Evolutionary conservation across 2,888 invertebrate species (phyloP).

Genomic region (Dendrolimus houi): DNA sequence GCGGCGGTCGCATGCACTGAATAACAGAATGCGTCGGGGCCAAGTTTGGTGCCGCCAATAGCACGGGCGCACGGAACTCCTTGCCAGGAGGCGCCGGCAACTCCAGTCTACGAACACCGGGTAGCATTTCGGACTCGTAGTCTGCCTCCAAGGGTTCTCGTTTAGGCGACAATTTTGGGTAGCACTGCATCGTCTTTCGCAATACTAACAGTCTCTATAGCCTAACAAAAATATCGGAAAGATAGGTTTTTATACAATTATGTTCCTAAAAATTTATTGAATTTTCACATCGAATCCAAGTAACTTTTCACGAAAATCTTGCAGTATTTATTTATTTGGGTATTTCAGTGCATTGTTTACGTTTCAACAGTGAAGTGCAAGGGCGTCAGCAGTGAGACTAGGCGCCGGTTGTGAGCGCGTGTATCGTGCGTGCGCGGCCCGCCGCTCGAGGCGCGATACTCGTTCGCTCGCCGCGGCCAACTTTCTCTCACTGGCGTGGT

Average conservation of each 20-base stretch:
- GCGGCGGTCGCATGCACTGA: slow-evolving; percentile 71
- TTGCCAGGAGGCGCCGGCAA: slow-evolving; percentile 66
- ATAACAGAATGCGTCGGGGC: slow-evolving; percentile 60
- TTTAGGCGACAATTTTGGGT: slow-evolving; percentile 60
- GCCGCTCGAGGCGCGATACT: slow-evolving; percentile 66
- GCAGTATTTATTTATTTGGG: slow-evolving; percentile 26
- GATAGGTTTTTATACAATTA: slow-evolving; percentile 14
- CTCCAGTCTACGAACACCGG: slow-evolving; percentile 52
- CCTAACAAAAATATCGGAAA: slow-evolving; percentile 1
- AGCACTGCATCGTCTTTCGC: slow-evolving; percentile 63
- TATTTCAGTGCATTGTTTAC: slow-evolving; percentile 46
- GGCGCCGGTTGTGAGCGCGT: slow-evolving; percentile 39
- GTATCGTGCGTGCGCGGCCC: slow-evolving; percentile 53
- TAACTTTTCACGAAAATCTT: slow-evolving; percentile 37
- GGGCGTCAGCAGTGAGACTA: slow-evolving; percentile 25
- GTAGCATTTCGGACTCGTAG: slow-evolving; percentile 54
- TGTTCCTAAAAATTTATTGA: slow-evolving; percentile 15
- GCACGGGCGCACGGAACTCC: slow-evolving; percentile 66
- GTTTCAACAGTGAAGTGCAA: slow-evolving; percentile 34
- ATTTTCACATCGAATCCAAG: slow-evolving; percentile 26
- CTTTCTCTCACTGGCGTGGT: slow-evolving; percentile 76
- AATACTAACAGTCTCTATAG: slow-evolving; percentile 27
- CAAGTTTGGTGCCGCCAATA: slow-evolving; percentile 49
- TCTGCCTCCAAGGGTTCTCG: slow-evolving; percentile 53
- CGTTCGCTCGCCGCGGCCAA: slow-evolving; percentile 73